Evolutionary conservation across 1,140 invertebrate genomes (phyloP), one percentile per base, ranked within the genome.

Genomic region (Neodiprion pinetum): DNA sequence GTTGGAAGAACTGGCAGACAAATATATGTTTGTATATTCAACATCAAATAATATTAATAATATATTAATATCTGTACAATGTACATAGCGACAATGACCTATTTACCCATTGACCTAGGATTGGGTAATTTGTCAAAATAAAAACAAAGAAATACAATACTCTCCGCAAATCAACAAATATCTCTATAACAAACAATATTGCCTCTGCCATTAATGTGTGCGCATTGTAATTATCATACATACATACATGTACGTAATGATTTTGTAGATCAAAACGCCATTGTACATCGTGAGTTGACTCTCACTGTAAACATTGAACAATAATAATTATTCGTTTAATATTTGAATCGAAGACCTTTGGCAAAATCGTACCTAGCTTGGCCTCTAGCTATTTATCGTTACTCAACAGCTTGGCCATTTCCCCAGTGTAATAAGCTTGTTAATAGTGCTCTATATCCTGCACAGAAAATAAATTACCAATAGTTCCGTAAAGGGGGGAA

Each of bases 211-310:
- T 40, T 40, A 40, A 40, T 40, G 28, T 40, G 28, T 40, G 28
- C 28, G 5, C 28, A 61, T 61, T 61, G 53, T 61, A 61, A 61
- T 61, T 61, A 61, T 61, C 53, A 61, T 61, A 61, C 53, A 61
- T 61, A 14, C n/a, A 61, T 61, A 40, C 28, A 40, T 40, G 28
- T 40, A 40, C 28, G 28, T 40, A 40, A 3, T 40, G 28, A 40
- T 1, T 40, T 40, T 40, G 28, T 40, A 40, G 28, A 40, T 40
- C 28, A 40, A 40, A 14, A 61, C n/a, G 53, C 53, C n/a, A 11
- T 61, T 61, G 53, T 61, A 17, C n/a, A 61, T 61, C 53, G 9
- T 61, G n/a, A 61, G 11, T 61, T 61, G 3, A 61, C 28, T 5
- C 28, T 5, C 53, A 61, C n/a, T 61, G 53, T 61, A 61, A 61